These are phyloP conservation scores for Phataginus tetradactyla DNA, from an alignment of 2,797 vertebrate genomes.

Conservation along the genomic window DNA sequence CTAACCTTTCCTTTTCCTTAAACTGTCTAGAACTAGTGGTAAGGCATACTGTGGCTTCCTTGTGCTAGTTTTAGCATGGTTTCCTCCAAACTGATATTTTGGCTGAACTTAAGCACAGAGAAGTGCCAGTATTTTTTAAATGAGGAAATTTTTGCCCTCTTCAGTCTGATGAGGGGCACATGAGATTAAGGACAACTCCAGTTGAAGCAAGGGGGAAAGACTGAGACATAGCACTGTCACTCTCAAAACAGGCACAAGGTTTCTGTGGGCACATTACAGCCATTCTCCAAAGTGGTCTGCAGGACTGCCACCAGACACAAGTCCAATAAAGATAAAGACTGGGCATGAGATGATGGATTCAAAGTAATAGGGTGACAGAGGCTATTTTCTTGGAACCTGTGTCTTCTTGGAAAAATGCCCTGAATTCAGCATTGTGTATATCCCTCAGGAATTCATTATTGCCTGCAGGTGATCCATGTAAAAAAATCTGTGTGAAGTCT, in stretches of 20 bases:
- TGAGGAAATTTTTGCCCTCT: background rate
- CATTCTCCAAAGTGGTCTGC: background rate
- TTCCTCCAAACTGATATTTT: background rate
- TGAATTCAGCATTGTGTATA: background rate
- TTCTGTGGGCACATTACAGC: background rate
- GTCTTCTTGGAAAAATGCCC: background rate
- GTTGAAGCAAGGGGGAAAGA: background rate
- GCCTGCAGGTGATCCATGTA: background rate
- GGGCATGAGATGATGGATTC: background rate
- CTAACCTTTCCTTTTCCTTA: background rate
- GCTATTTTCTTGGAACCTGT: background rate
- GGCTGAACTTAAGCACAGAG: background rate
- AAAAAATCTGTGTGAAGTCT: background rate
- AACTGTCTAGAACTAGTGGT: background rate
- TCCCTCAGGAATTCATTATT: background rate
- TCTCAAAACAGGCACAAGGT: background rate
- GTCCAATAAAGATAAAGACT: background rate
- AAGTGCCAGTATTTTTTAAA: background rate
- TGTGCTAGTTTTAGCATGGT: background rate
- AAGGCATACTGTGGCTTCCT: background rate
- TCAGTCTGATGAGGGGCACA: background rate
- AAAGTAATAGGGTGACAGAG: background rate
- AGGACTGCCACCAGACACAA: background rate
- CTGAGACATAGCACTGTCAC: too few species aligned
- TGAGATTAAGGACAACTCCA: background rate